A percentile compares a stretch with the other conserved stretches of the same genome.
Evolutionary conservation across 2,888 invertebrate species (phyloP).

Genomic region (Dynastes maya): DNA sequence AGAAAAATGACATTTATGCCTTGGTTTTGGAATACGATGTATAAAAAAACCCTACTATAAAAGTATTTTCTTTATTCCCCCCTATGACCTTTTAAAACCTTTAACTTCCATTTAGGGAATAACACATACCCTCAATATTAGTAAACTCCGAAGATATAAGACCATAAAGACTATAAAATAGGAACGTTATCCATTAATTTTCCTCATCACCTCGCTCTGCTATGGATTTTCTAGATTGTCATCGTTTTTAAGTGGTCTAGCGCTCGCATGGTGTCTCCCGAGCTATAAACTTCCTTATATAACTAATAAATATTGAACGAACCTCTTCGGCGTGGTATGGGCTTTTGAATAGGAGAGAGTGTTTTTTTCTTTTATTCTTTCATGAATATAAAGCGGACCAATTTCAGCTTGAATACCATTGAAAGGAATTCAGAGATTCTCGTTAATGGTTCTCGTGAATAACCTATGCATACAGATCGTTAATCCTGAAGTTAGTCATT

Average conservation of each 20-base stretch:
- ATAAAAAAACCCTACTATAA: no score
- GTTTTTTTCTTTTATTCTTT: background rate
- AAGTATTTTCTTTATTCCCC: no score
- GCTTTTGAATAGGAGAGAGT: background rate
- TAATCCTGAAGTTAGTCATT: no score
- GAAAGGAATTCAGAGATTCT: background rate
- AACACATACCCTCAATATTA: no score
- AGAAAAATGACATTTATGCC: no score
- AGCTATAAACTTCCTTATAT: no score
- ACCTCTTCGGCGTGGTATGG: background rate
- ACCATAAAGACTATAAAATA: slow-evolving; percentile 5
- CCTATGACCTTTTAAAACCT: no score
- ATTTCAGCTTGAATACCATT: background rate
- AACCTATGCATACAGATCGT: background rate
- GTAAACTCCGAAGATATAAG: no score
- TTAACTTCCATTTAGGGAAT: no score
- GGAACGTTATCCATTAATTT: background rate
- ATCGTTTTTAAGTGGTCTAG: slow-evolving; percentile 24
- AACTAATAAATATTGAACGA: background rate
- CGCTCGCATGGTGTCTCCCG: background rate
- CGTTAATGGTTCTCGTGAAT: slow-evolving; percentile 7
- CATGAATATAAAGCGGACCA: slow-evolving; percentile 27
- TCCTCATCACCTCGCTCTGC: background rate
- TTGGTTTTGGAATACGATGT: no score
- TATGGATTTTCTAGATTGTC: slow-evolving; percentile 14